phyloP scores from a whole-genome alignment of 2,888 invertebrate species.

The Stenichneumon culpator region DNA sequence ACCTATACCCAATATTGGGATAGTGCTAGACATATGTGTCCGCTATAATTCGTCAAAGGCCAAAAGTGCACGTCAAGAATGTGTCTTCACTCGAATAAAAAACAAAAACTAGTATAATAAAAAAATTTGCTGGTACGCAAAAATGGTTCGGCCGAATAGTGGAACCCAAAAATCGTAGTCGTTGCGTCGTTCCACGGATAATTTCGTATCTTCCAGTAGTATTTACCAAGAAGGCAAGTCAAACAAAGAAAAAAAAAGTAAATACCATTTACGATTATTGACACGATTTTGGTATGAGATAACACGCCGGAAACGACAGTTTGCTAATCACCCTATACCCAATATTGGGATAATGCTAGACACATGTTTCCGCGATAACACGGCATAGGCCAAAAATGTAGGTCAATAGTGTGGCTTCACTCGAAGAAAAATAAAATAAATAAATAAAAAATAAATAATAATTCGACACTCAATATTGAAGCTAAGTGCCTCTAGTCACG shows the following conservation, averaged over 20 bases:
- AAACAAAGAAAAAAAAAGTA: not conserved
- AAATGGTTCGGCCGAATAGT: too few relatives aligned
- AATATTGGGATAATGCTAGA: not conserved
- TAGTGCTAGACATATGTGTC: too few relatives aligned
- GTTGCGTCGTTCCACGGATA: too few relatives aligned
- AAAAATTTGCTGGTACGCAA: too few relatives aligned
- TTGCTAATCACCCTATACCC: slow-evolving; percentile 1
- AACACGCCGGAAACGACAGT: slow-evolving; percentile 12
- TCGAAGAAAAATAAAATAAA: not conserved
- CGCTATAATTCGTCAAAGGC: too few relatives aligned
- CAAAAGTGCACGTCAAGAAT: too few relatives aligned
- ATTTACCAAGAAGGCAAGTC: not conserved
- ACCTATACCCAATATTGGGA: too few relatives aligned
- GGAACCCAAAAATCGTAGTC: too few relatives aligned
- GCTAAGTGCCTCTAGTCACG: slow-evolving; percentile 84
- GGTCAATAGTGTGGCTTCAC: not conserved
- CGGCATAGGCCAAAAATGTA: not conserved
- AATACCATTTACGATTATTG: not conserved
- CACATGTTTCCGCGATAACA: not conserved
- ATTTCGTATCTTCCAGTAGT: not conserved
- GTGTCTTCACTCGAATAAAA: too few relatives aligned
- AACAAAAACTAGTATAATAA: too few relatives aligned
- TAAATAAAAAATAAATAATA: not conserved
- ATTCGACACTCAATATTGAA: not conserved
- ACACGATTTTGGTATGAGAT: not conserved